Conservation (phyloP, 2,888 invertebrate species). For the Phorcus lineatus region DNA sequence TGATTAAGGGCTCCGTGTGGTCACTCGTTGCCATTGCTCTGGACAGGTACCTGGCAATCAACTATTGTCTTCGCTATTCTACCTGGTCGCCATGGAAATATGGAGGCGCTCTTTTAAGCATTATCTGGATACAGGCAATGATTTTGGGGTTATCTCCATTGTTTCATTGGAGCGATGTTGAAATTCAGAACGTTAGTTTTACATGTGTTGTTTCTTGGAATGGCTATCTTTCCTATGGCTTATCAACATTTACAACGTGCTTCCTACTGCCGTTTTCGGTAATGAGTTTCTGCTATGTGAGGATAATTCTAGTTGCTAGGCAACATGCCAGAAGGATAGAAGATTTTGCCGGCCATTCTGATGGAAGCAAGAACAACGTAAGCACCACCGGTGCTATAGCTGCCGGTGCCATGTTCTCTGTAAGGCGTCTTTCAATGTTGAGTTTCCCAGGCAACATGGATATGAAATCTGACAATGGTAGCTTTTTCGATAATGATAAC, state of each 20-base stretch:
- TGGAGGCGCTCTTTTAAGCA: constrained; percentile 20
- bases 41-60: constrained; percentile 51
- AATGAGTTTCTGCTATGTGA: constrained; percentile 42
- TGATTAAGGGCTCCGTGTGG: constrained; percentile 38
- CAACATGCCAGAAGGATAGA: constrained; percentile 44
- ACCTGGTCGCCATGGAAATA: constrained; percentile 44
- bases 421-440: constrained; percentile 46
- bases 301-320: constrained; percentile 46
- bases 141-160: constrained; percentile 33
- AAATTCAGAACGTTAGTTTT: constrained; percentile 17
- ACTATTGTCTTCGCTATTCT: constrained; percentile 48
- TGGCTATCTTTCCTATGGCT: constrained; percentile 12
- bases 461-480: neutral
- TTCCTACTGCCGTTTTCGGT: constrained; percentile 35
- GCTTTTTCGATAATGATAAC: constrained; percentile 29
- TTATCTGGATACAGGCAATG: constrained; percentile 38
- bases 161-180: constrained; percentile 23
- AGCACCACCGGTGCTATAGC: constrained; percentile 42
- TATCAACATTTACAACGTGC: constrained; percentile 23
- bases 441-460: constrained; percentile 36
- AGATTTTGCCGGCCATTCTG: constrained; percentile 33
- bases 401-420: constrained; percentile 41
- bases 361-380: constrained; percentile 29
- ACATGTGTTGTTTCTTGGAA: constrained; percentile 33
- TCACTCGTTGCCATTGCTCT: constrained; percentile 44